Conservation (phyloP, 2,888 invertebrate genomes). For the Stenodera caucasica region DNA sequence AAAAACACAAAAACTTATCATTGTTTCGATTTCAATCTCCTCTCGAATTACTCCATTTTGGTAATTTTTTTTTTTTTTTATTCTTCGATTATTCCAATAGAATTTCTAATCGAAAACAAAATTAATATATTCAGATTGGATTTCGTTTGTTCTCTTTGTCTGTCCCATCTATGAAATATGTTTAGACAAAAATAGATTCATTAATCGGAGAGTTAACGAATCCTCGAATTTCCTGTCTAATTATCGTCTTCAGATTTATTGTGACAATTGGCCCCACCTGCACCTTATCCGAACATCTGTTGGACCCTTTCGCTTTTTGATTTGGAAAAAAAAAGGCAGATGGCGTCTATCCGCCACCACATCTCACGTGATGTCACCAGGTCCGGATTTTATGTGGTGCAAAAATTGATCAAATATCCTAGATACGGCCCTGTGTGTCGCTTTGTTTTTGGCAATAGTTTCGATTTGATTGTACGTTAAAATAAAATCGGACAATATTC, state of each 20-base stretch:
- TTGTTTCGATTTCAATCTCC: neutral
- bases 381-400: too few relatives aligned
- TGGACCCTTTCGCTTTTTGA: neutral
- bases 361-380: too few relatives aligned
- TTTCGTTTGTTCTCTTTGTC: neutral
- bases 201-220: neutral
- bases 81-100: neutral
- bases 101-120: neutral
- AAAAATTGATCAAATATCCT: too few relatives aligned
- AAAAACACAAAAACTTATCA: neutral
- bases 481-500: too few relatives aligned
- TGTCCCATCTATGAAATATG: too few relatives aligned
- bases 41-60: neutral
- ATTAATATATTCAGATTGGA: neutral
- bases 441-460: too few relatives aligned
- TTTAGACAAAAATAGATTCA: neutral
- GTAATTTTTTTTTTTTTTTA: too few relatives aligned
- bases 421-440: too few relatives aligned
- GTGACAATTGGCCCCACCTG: constrained; percentile 1
- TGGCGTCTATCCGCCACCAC: too few relatives aligned
- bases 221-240: neutral
- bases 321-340: too few relatives aligned
- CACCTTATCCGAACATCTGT: neutral
- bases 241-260: neutral
- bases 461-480: too few relatives aligned